Percentiles rank a stretch among this genome's conserved stretches.
Conservation (phyloP, 2,888 invertebrate genomes). For the Dinocampus coccinellae region DNA sequence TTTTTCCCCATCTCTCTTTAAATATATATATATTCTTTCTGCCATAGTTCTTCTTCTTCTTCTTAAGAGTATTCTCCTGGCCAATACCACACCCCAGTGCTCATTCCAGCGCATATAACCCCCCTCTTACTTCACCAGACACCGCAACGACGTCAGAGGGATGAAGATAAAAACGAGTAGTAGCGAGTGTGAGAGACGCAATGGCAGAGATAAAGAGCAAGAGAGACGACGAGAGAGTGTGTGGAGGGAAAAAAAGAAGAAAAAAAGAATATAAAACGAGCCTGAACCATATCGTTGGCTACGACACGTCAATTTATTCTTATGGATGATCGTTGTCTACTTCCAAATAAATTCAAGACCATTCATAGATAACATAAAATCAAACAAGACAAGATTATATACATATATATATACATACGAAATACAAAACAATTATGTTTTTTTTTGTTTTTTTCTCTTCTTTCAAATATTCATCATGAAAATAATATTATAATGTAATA, state of each 20-base stretch:
- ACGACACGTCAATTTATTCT: conserved; percentile 33
- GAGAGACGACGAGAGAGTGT: too few species aligned
- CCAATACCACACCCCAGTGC: conserved; percentile 52
- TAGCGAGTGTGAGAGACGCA: too few species aligned
- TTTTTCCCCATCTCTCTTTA: conserved; percentile 34
- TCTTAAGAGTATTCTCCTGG: conserved; percentile 36
- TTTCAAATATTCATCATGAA: neutral
- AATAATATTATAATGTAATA: too few species aligned
- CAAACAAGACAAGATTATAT: neutral
- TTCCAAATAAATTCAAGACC: neutral
- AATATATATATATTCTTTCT: neutral
- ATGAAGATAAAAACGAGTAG: conserved; percentile 32
- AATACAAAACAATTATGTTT: neutral
- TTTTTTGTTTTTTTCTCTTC: neutral
- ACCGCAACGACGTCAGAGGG: conserved; percentile 36
- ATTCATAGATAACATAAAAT: neutral
- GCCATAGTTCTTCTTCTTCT: conserved; percentile 25
- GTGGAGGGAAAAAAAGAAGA: conserved; percentile 27
- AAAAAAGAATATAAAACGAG: conserved; percentile 23
- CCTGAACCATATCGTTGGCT: conserved; percentile 4
- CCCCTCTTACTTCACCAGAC: conserved; percentile 42
- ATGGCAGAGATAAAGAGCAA: too few species aligned
- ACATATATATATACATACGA: neutral
- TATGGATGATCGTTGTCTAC: conserved; percentile 32
- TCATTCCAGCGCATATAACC: conserved; percentile 46